Evolutionary conservation across 2,113 vertebrate genomes (phyloP), one percentile per base, ranked within the genome.

Genomic region (Heterocephalus glaber): DNA sequence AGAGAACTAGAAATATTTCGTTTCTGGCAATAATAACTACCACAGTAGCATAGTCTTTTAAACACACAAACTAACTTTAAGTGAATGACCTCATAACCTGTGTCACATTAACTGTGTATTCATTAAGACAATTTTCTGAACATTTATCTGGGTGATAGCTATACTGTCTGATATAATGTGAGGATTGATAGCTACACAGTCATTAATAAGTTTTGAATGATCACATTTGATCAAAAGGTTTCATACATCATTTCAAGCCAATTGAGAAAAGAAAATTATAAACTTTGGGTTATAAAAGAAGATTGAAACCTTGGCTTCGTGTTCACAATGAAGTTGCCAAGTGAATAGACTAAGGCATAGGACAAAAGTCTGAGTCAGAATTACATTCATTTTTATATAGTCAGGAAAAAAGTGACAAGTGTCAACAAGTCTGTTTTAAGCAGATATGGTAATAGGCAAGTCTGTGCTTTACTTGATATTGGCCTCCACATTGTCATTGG

Each of bases 221-320:
- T 79, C 54, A 44, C 22, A 38, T 47, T 22, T 77, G 54, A 92
- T 38, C 35, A 76, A 87, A 96, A 77, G 47, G 54, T 63, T 84
- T 93, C n/a, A n/a, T 8, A 16, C 4, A 58, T 63, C n/a, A 83
- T 96, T 86, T 76, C 26, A 88, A 94, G 92, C 41, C 58, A 56
- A 20, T 30, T 77, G 52, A 88, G 47, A 90, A 58, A 4, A 68
- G 56, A 83, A 47, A 20, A 44, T 76, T 84, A 80, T 70, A 89
- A 89, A 44, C 7, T 41, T 0, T 28, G 47, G 81, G 20, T 79
- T 92, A 28, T 82, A 80, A 72, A 95, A 88, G 70, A 58, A 72
- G 35, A 44, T 9, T 41, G 74, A 68, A 96, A 83, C 4, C 19
- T 85, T 22, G 68, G 61, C 66, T 65, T 33, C 49, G 24, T 92